Base-by-base conservation (phyloP, 2,797 vertebrate species). In the Sebastiscus albofasciatus region DNA sequence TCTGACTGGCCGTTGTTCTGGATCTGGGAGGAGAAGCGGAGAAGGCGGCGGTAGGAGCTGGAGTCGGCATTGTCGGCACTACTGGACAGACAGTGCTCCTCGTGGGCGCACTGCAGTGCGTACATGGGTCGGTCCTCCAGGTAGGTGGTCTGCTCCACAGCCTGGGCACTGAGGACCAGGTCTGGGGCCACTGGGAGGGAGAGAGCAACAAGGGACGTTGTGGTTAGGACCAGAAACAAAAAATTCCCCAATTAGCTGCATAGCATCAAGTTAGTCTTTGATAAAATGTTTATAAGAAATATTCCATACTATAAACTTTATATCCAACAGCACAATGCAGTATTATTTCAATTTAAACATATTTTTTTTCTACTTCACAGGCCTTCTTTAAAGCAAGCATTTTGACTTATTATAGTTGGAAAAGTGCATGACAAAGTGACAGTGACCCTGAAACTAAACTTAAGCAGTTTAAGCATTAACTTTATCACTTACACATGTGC, bases 11-110 rank as follows among this genome's bases (percentile, higher is more conserved):
- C 98, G 0, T 97, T 97, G 95, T 99, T 99, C 91, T 99, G 97
- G 93, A 99, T 99, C 93, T 98, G 97, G 5, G 98, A 99, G 90
- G 97, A 98, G 95, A 99, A 99, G 69, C 98, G 97, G 18, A 99
- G 95, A 1, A 99, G 97, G 77, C 97, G 97, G 3, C 98, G 96
- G 91, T 95, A 96, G 33, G 97, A 97, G 0, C 56, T 88, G 8
- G 94, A 29, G 68, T 95, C 71, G 0, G 96, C 95, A 0, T 94
- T 92, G 74, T 93, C 90, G 2, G 90, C 94, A 0, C 95, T 96
- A 80, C 92, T 95, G 11, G 98, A 95, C 80, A 99, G 94, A 88
- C 98, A 99, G 86, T 95, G 92, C 93, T 99, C 98, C 91, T 99
- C 98, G 2, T 96, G 95, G 8, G 98, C 98, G 0, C 98, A 99